A percentile compares a stretch with the other conserved stretches of the same genome.
phyloP scores from a whole-genome alignment of 2,888 invertebrate genomes.

The Orthosia gothica region DNA sequence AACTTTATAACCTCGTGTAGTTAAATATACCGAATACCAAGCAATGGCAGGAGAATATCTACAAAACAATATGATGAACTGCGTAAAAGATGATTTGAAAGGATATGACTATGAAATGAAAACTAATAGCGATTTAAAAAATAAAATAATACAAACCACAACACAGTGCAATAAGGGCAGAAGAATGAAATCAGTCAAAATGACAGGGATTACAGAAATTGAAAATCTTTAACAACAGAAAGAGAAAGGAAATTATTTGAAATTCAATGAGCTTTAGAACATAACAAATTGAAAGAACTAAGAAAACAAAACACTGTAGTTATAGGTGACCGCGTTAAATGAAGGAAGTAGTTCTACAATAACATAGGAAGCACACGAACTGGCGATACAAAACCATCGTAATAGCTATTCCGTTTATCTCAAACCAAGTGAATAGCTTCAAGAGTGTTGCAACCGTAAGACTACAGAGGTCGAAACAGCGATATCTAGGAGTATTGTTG shows the following conservation, averaged over 20 bases:
- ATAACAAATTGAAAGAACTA: neutral
- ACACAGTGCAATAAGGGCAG: neutral
- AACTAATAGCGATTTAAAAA: neutral
- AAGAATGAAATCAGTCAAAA: neutral
- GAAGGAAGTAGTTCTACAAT: conserved; percentile 31
- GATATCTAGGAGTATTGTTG: neutral
- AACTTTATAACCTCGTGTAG: neutral
- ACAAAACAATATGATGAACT: neutral
- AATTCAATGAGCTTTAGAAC: neutral
- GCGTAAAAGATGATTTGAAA: neutral
- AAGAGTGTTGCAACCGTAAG: neutral
- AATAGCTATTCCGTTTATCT: conserved; percentile 17
- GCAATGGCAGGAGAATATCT: neutral
- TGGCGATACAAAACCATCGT: conserved; percentile 14
- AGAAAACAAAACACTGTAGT: neutral
- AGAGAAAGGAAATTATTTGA: neutral
- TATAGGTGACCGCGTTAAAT: neutral
- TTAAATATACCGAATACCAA: neutral
- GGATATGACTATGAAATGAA: neutral
- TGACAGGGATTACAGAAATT: too few species aligned
- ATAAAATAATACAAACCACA: too few species aligned
- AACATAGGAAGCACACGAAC: conserved; percentile 24
- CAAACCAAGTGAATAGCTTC: neutral
- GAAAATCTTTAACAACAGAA: too few species aligned
- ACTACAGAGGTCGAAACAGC: neutral